Evolutionary conservation across 2,888 invertebrate genomes (phyloP).

Genomic region (Metallyticus violacea): DNA sequence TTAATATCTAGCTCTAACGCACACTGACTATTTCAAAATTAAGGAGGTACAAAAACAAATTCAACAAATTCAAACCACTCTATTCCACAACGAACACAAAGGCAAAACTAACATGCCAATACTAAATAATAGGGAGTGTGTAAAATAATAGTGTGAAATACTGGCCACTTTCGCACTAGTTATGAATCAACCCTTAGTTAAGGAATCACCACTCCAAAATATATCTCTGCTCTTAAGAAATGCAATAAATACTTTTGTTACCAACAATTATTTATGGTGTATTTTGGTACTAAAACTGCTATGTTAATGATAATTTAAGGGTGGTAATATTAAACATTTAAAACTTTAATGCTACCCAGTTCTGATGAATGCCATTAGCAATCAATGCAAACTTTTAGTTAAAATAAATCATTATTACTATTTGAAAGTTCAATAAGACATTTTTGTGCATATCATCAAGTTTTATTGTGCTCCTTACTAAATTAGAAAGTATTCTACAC

Average conservation of each 20-base stretch:
- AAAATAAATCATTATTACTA: no score
- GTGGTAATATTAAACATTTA: no score
- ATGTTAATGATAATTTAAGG: no score
- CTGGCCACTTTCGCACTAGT: conserved; percentile 13
- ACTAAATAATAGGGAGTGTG: neutral
- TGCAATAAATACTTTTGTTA: neutral
- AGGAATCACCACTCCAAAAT: neutral
- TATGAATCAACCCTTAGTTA: neutral
- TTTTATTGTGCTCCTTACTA: no score
- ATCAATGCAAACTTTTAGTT: no score
- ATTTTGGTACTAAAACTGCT: no score
- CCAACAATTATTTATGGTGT: no score
- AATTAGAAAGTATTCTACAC: no score
- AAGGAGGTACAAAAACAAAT: conserved; percentile 28
- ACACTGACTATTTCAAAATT: conserved; percentile 25
- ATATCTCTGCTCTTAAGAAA: neutral
- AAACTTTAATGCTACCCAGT: no score
- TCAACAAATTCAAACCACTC: conserved; percentile 18
- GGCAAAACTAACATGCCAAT: conserved; percentile 9
- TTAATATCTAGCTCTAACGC: conserved; percentile 24
- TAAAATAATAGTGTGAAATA: neutral
- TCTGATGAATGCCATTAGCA: no score
- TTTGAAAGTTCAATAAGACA: no score
- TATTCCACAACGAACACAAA: conserved; percentile 1
- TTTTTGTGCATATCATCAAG: no score